Evolutionary conservation across 2,888 invertebrate genomes (phyloP), one percentile per base, ranked within the genome.

Genomic region (Xestia xanthographa): DNA sequence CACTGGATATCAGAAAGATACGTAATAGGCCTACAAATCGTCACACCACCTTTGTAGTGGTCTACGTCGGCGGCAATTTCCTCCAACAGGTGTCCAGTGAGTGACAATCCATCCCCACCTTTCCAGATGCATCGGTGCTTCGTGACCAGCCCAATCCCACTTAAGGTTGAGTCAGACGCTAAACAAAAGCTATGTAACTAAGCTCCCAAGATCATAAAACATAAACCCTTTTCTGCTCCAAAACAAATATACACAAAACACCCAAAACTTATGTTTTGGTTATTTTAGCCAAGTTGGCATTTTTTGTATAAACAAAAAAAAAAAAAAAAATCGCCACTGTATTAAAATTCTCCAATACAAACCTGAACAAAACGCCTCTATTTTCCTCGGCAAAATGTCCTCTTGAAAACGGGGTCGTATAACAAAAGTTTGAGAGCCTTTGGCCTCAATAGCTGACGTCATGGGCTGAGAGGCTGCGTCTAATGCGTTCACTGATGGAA

Each of bases 361-460:
- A 45, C 62, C 12, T 53, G 50, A 62, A 72, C 63, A 45, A 70
- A 73, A 66, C 2, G 22, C 9, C 56, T 34, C 11, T 41, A 48
- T 69, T 83, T 73, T 56, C 20, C 8, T 45, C 34, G 4, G 22
- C 9, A 75, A 71, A 82, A 69, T 66, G 38, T 62, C 68, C 71
- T 53, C 71, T 66, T 84, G 29, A 50, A 73, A 58, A 63, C 20
- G 53, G 60, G 63, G 80, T 45, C 62, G 66, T 34, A 29, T 62
- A 43, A 71, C 38, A 79, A 81, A 72, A 83, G 69, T 82, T 84
- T 85, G 82, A 84, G 82, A 50, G 26, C 62, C 79, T 60, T 78
- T 81, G 76, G 66, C 73, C 41, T 69, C 65, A 17, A 53, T 56
- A 67, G 56, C 48, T 82, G 75, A 82, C 83, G 83, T 84, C 85